These are phyloP conservation scores for Pseudobourletiella spinata DNA, from an alignment of 1,140 invertebrate species.

Conservation along the genomic window DNA sequence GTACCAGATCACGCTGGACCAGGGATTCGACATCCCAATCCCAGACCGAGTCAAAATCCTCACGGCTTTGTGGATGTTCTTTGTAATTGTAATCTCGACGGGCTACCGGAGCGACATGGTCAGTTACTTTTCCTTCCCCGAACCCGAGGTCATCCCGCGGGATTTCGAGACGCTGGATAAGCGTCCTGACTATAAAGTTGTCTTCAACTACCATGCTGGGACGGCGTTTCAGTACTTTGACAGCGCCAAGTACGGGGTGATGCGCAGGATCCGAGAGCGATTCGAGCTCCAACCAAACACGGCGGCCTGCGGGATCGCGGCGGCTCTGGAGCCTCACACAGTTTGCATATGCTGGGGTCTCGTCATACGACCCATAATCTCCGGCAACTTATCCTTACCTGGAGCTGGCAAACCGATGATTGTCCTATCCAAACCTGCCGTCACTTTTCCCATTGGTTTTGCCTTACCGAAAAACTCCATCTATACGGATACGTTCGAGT, in stretches of 20 bases:
- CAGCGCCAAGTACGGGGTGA: background rate
- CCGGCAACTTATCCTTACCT: background rate
- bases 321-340: background rate
- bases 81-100: constrained; percentile 13
- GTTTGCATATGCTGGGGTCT: background rate
- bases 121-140: background rate
- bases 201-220: background rate
- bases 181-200: background rate
- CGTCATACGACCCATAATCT: background rate
- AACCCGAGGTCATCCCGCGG: background rate
- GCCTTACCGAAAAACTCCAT: background rate
- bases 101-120: constrained; percentile 2
- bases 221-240: constrained; percentile 1
- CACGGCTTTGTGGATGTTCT: constrained; percentile 23
- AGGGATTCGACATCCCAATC: constrained; percentile 12
- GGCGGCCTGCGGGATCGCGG: background rate
- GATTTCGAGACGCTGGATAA: background rate
- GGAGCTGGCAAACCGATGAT: background rate
- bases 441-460: constrained; percentile 3
- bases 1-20: constrained; percentile 11
- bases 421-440: background rate
- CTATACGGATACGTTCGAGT: background rate
- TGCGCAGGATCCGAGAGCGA: background rate
- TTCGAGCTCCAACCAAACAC: background rate
- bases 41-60: constrained; percentile 15